Conservation (phyloP, 30 jellyfish, hydroid and myxozoan genomes). For the Catostylus mosaicus region DNA sequence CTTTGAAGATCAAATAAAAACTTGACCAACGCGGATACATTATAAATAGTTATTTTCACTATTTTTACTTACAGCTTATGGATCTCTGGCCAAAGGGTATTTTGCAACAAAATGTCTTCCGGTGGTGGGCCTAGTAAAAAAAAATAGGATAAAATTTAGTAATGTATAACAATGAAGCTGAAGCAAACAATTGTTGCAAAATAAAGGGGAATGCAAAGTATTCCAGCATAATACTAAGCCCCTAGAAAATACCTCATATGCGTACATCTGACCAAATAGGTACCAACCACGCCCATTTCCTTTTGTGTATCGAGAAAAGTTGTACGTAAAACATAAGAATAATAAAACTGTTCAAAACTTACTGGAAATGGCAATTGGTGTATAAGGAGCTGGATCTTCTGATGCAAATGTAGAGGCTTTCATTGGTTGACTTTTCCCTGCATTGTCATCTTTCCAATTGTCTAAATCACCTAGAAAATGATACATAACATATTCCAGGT, state of each 20-base stretch:
- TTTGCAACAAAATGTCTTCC: constrained; percentile 85
- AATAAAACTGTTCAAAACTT: no score
- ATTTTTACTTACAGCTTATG: constrained; percentile 78
- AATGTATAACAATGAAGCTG: no score
- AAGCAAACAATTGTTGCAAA: no score
- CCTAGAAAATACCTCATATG: no score
- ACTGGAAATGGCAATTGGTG: constrained; percentile 67
- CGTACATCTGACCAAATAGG: neutral
- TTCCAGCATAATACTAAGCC: no score
- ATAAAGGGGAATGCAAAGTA: no score
- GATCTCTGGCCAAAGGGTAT: constrained; percentile 95
- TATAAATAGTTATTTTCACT: no score
- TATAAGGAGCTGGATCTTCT: constrained; percentile 96
- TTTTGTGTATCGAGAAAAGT: neutral
- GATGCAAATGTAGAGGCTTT: constrained; percentile 97
- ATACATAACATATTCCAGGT: neutral
- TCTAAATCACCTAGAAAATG: constrained; percentile 77
- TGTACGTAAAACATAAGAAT: neutral
- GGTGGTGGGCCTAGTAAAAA: constrained; percentile 86
- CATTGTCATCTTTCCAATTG: constrained; percentile 82
- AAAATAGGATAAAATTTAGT: no score
- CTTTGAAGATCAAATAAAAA: no score
- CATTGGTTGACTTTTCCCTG: constrained; percentile 69
- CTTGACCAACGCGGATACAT: no score
- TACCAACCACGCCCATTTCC: neutral